A percentile compares a stretch with the other conserved stretches of the same genome.
These are phyloP conservation scores for Salminus brasiliensis DNA, from an alignment of 2,113 vertebrate species.

Conservation along the genomic window DNA sequence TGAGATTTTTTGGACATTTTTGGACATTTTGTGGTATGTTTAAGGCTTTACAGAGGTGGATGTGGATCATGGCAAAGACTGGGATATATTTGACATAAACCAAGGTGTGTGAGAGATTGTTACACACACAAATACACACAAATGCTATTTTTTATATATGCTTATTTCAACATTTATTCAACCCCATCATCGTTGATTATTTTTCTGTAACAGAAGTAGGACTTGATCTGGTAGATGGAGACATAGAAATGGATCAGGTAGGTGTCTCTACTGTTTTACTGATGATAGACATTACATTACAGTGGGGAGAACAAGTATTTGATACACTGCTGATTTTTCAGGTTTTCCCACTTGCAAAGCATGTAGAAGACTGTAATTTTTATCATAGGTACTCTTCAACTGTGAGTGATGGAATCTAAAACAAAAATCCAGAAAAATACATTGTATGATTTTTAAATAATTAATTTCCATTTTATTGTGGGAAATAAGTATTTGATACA, in stretches of 20 bases:
- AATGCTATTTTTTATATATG: background rate
- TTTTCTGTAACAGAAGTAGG: constrained; percentile 74
- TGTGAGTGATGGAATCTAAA: too few species aligned
- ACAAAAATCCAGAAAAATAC: too few species aligned
- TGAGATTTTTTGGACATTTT: too few species aligned
- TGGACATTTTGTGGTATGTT: background rate
- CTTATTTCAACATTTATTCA: background rate
- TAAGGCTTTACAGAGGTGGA: constrained; percentile 70
- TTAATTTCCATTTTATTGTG: too few species aligned
- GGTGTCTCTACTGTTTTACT: constrained; percentile 56
- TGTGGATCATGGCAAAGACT: constrained; percentile 79
- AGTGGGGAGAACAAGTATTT: too few species aligned
- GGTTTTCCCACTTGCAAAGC: too few species aligned
- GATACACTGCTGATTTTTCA: too few species aligned
- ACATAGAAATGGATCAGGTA: constrained; percentile 78
- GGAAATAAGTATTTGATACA: too few species aligned
- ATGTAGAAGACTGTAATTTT: too few species aligned
- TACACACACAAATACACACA: background rate
- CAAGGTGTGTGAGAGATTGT: constrained; percentile 71
- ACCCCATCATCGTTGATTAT: too few species aligned
- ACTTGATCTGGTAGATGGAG: constrained; percentile 86
- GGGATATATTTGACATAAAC: constrained; percentile 86
- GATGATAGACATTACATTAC: background rate
- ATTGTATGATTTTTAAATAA: too few species aligned
- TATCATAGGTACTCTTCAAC: too few species aligned